Percentiles rank a stretch among this genome's conserved stretches.
Conservation (phyloP, 2,113 vertebrate genomes). For the Lathamus discolor region DNA sequence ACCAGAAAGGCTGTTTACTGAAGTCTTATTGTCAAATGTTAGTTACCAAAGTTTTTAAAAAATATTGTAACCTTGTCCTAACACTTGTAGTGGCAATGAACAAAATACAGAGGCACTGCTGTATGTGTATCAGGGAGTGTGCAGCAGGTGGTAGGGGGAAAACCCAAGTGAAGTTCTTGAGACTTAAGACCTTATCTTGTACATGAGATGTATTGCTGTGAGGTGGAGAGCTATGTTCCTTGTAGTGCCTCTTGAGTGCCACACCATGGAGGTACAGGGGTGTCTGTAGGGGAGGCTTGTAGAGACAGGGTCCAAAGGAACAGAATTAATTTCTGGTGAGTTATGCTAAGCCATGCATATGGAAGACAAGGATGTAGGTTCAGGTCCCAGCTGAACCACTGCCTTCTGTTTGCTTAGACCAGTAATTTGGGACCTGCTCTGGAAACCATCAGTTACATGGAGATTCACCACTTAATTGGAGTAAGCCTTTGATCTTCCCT, state of each 20-base stretch:
- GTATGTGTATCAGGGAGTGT: neutral
- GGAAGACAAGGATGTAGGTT: neutral
- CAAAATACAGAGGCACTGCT: rapidly evolving
- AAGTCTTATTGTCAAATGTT: neutral
- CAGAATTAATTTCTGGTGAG: neutral
- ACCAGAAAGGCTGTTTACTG: neutral
- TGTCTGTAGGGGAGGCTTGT: neutral
- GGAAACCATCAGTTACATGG: neutral
- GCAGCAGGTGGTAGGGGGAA: neutral
- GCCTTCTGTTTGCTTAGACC: neutral
- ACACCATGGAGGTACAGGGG: neutral
- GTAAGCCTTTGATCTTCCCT: neutral
- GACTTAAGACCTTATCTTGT: neutral
- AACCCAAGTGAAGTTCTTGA: neutral
- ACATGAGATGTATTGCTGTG: neutral
- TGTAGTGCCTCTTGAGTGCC: neutral
- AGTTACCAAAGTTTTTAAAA: neutral
- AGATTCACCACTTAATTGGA: neutral
- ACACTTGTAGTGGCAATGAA: neutral
- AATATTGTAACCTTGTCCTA: neutral
- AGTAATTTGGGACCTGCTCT: neutral
- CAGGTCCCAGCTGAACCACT: neutral
- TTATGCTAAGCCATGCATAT: neutral
- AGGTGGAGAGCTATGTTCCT: rapidly evolving
- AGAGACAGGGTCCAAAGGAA: neutral